Evolutionary conservation across 2,888 invertebrate genomes (phyloP).

Genomic region (Phorcus lineatus): DNA sequence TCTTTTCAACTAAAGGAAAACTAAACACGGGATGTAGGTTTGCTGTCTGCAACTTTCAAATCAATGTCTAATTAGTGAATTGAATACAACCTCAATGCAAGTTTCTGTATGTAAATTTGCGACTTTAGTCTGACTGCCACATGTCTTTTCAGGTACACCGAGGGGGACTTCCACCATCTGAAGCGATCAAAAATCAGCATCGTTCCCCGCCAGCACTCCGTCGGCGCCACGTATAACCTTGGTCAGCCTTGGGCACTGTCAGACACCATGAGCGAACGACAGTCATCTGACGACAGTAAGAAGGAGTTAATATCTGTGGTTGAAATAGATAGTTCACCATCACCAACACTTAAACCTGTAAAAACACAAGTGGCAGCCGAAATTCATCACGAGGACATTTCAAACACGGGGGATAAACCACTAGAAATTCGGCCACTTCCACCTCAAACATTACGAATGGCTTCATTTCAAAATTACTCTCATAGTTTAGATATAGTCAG

Average conservation of each 20-base stretch:
- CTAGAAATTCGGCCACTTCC: slow-evolving; percentile 16
- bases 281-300: not conserved
- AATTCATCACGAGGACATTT: slow-evolving; percentile 44
- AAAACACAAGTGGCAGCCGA: slow-evolving; percentile 56
- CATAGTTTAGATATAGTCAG: slow-evolving; percentile 56
- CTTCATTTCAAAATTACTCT: slow-evolving; percentile 38
- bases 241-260: not conserved
- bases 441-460: slow-evolving; percentile 9
- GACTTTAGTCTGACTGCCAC: not conserved
- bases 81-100: too few species aligned
- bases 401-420: not conserved
- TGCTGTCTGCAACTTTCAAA: too few species aligned
- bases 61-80: too few species aligned
- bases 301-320: slow-evolving; percentile 11
- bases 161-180: slow-evolving; percentile 70
- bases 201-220: slow-evolving; percentile 63
- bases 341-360: slow-evolving; percentile 39
- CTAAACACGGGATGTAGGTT: too few species aligned
- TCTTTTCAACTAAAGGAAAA: too few species aligned
- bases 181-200: slow-evolving; percentile 59
- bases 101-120: too few species aligned
- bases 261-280: not conserved
- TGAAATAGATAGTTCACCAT: slow-evolving; percentile 36
- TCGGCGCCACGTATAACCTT: slow-evolving; percentile 39
- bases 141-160: slow-evolving; percentile 61